Evolutionary conservation across 2,113 vertebrate genomes (phyloP).

Genomic region (Excalfactoria chinensis): DNA sequence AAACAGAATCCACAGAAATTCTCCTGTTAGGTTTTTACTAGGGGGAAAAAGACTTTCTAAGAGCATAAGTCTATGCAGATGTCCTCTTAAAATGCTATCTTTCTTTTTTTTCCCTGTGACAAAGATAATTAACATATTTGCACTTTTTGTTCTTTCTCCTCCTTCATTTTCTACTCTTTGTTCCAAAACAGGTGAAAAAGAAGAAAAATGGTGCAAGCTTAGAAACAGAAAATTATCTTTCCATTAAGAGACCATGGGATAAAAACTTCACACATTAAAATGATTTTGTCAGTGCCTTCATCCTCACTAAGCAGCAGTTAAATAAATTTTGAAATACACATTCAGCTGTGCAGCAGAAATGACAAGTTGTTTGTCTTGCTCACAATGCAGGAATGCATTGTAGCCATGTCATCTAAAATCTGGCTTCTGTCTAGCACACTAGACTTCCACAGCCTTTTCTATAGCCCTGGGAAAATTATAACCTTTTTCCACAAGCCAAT

Average conservation of each 20-base stretch:
- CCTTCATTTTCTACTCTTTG: not conserved
- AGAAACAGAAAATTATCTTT: not conserved
- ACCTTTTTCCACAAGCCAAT: not conserved
- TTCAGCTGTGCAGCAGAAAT: not conserved
- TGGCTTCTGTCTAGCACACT: not conserved
- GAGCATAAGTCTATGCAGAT: not conserved
- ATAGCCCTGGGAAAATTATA: not conserved
- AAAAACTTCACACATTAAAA: not conserved
- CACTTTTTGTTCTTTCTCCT: not conserved
- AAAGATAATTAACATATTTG: not conserved
- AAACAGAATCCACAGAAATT: not conserved
- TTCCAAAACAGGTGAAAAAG: not conserved
- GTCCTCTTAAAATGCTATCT: not conserved
- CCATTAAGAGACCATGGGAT: not conserved
- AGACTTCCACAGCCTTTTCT: not conserved
- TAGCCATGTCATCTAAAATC: not conserved
- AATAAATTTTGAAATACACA: not conserved
- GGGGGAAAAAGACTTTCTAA: not conserved
- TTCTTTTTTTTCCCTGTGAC: not conserved
- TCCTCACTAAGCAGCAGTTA: not conserved
- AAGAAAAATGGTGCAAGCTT: not conserved
- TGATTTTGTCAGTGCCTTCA: not conserved
- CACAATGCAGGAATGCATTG: not conserved
- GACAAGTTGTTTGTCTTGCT: not conserved
- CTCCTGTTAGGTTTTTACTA: not conserved